Base-by-base conservation (phyloP, 2,113 vertebrate genomes). In the Callionymus lyra region DNA sequence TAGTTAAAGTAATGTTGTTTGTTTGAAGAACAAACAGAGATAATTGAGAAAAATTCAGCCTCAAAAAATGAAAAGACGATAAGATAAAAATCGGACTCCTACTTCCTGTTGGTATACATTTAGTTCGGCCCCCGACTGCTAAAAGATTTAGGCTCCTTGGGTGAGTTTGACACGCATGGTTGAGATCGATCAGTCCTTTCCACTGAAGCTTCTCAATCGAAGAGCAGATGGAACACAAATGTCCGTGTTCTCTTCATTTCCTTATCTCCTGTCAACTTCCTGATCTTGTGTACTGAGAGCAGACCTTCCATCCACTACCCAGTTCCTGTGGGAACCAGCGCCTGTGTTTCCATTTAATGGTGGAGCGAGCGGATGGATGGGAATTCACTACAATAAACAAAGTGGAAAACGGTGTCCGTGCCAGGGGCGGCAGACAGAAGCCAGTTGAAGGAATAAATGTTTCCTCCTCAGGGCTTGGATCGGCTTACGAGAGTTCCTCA, bases 401-500 rank as follows among this genome's bases (percentile, higher is more conserved):
- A 50, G 47, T 19, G 36, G 34, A 69, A 49, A 27, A 4, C 8
- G 21, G 4, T 4, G 21, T 27, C 21, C 8, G 21, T 27, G 21
- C 21, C 21, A 27, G 21, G 21, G 21, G 8, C n/a, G 8, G 21
- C 8, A 27, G 21, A 27, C 8, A 27, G 21, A 50, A 27, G 34
- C 38, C 35, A 21, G 44, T 32, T 53, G 50, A 38, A 44, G 46
- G 38, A 41, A 31, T 46, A 50, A 65, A 62, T 49, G 57, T 36
- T 41, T 56, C 32, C 38, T 59, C 58, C 51, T 35, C 32, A 6
- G 49, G 41, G 59, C 34, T 19, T 31, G 34, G 44, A 37, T 59
- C 34, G 52, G 41, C 36, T 53, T 53, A 41, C 62, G 56, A 75
- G 71, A 56, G 34, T 71, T 74, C 63, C 41, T 53, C 35, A 27